These are phyloP conservation scores for Hirudinaria manillensis DNA, from an alignment of 2,888 invertebrate species.

Conservation along the genomic window DNA sequence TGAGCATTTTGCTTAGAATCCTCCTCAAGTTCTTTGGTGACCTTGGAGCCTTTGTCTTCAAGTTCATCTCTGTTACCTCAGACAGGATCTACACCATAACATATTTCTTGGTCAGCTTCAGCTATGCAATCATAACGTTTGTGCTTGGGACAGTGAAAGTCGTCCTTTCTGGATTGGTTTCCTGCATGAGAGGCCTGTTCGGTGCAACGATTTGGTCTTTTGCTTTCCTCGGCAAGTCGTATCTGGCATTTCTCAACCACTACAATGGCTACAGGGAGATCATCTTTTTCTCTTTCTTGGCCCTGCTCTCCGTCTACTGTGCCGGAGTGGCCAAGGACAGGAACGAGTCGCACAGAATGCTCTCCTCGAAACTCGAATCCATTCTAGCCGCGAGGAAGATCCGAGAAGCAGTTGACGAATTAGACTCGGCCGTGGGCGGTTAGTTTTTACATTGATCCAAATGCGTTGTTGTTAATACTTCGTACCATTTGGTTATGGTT, in stretches of 20 bases:
- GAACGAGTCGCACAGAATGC: background rate
- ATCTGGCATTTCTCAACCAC: conserved; percentile 2
- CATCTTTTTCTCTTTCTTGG: conserved; percentile 38
- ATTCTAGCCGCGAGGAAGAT: too few species aligned
- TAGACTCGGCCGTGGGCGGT: too few species aligned
- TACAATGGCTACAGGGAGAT: conserved; percentile 42
- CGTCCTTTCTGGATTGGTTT: background rate
- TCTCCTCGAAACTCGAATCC: too few species aligned
- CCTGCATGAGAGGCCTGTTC: conserved; percentile 6
- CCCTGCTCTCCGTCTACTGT: conserved; percentile 38
- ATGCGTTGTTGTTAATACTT: too few species aligned
- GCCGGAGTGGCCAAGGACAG: conserved; percentile 37
- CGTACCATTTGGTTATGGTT: too few species aligned
- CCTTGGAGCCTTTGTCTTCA: background rate
- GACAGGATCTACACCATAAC: conserved; percentile 19
- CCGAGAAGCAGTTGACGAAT: too few species aligned
- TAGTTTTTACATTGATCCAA: too few species aligned
- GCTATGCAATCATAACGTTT: conserved; percentile 2
- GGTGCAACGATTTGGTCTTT: background rate
- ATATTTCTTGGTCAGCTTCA: conserved; percentile 12
- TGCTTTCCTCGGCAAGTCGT: background rate
- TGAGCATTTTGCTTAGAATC: background rate
- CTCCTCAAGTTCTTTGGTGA: conserved; percentile 27
- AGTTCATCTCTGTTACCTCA: conserved; percentile 18
- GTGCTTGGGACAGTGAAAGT: background rate